Evolutionary conservation across 2,888 invertebrate genomes (phyloP).

Genomic region (Hyppa rectilinea): DNA sequence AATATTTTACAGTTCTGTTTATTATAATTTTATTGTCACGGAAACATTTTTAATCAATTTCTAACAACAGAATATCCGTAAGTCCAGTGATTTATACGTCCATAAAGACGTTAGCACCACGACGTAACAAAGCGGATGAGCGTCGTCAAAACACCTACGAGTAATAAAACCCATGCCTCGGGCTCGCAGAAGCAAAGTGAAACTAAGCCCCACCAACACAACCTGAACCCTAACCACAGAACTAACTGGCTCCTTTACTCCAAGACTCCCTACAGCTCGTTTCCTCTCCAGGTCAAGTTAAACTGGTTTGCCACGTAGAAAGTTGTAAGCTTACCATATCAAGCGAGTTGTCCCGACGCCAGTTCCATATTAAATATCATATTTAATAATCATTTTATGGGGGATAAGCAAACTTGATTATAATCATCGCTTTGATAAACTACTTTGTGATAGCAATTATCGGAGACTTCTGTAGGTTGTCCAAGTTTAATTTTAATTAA

Average conservation of each 20-base stretch:
- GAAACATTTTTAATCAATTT: conserved; percentile 58
- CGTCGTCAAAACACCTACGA: conserved; percentile 78
- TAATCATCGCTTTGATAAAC: conserved; percentile 59
- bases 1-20: conserved; percentile 38
- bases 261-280: conserved; percentile 47
- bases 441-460: conserved; percentile 44
- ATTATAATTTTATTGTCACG: conserved; percentile 50
- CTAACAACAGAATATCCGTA: conserved; percentile 64
- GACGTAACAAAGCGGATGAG: conserved; percentile 72
- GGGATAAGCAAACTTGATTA: conserved; percentile 64
- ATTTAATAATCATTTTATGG: conserved; percentile 74
- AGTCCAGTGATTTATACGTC: conserved; percentile 65
- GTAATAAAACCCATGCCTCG: conserved; percentile 78
- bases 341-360: conserved; percentile 74
- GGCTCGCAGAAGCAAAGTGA: conserved; percentile 84
- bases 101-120: conserved; percentile 76
- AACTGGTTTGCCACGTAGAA: conserved; percentile 78
- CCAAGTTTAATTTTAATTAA: conserved; percentile 54
- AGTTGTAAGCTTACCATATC: conserved; percentile 83
- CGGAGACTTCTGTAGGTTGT: conserved; percentile 18
- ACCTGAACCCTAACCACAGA: conserved; percentile 66
- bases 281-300: conserved; percentile 68
- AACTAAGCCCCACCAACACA: conserved; percentile 74
- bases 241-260: conserved; percentile 22
- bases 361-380: conserved; percentile 77